These are phyloP conservation scores for Solen grandis DNA, from an alignment of 1,140 invertebrate species.

Conservation along the genomic window DNA sequence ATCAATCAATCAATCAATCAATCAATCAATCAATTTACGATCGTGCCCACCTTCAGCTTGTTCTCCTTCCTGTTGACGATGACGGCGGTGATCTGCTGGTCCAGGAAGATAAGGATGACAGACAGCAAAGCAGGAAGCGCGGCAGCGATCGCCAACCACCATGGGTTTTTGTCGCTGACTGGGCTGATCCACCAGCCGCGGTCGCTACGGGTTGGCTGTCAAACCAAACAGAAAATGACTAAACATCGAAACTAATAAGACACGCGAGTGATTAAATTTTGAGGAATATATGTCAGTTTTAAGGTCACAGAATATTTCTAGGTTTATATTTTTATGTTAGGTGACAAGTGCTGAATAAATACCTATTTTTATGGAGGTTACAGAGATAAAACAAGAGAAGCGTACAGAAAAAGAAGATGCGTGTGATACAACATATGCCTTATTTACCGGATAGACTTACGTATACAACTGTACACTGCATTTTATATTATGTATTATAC, in stretches of 20 bases:
- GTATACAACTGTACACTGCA: too few relatives aligned
- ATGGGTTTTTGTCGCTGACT: slow-evolving; percentile 90
- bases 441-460: too few relatives aligned
- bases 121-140: slow-evolving; percentile 94
- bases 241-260: not conserved
- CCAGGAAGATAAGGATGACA: slow-evolving; percentile 99
- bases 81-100: slow-evolving; percentile 97
- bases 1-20: too few relatives aligned
- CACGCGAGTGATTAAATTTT: not conserved
- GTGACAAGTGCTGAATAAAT: not conserved
- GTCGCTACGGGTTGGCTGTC: slow-evolving; percentile 64
- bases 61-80: slow-evolving; percentile 99
- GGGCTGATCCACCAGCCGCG: slow-evolving; percentile 94
- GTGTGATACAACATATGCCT: too few relatives aligned
- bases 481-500: too few relatives aligned
- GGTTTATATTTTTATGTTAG: not conserved
- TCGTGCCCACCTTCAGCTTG: slow-evolving; percentile 82
- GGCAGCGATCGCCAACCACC: slow-evolving; percentile 87
- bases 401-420: too few relatives aligned
- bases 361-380: too few relatives aligned
- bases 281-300: not conserved
- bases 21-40: not conserved
- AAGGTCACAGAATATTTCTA: not conserved
- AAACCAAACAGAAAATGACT: not conserved
- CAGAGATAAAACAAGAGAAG: too few relatives aligned